Evolutionary conservation across 1,140 invertebrate species (phyloP).

Genomic region (Leptinotarsa defecta): DNA sequence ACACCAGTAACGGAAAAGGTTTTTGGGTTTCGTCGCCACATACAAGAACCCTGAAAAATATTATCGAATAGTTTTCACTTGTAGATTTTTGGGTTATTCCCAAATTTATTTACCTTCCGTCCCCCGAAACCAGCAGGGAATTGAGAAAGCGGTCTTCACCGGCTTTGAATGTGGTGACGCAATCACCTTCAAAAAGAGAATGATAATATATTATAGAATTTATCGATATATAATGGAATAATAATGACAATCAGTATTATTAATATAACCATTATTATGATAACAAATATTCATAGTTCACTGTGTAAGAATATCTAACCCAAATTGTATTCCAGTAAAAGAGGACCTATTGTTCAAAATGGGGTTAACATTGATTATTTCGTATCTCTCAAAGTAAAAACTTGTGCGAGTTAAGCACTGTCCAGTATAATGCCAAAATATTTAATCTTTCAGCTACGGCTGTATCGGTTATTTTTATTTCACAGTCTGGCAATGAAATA

Average conservation of each 20-base stretch:
- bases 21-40: constrained; percentile 92
- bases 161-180: constrained; percentile 86
- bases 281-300: too few relatives aligned
- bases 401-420: too few relatives aligned
- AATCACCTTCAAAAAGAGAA: constrained; percentile 63
- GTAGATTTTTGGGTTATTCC: neutral
- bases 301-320: too few relatives aligned
- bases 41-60: constrained; percentile 70
- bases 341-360: too few relatives aligned
- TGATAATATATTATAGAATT: neutral
- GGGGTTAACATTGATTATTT: too few relatives aligned
- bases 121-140: constrained; percentile 82
- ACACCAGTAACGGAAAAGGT: constrained; percentile 85
- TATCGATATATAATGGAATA: neutral
- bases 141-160: constrained; percentile 88
- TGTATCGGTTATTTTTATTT: too few relatives aligned
- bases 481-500: too few relatives aligned
- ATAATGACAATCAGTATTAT: neutral
- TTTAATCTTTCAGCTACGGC: too few relatives aligned
- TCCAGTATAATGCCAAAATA: too few relatives aligned
- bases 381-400: too few relatives aligned
- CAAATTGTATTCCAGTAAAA: too few relatives aligned
- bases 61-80: neutral
- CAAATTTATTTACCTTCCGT: constrained; percentile 69
- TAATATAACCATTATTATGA: too few relatives aligned